phyloP scores from a whole-genome alignment of 2,113 vertebrate species.

The Aegithalos caudatus region DNA sequence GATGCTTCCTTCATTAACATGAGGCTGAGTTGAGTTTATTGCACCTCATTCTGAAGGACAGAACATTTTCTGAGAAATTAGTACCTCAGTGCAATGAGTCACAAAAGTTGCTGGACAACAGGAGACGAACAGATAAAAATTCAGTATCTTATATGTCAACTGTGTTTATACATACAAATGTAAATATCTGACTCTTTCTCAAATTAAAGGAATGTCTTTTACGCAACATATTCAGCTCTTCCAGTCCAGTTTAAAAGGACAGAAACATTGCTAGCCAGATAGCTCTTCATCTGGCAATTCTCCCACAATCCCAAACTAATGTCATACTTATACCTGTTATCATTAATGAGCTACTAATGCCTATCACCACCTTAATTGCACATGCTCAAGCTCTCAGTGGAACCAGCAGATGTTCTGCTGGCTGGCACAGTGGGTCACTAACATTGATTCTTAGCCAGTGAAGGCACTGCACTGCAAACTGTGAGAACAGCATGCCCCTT shows the following conservation, averaged over 20 bases:
- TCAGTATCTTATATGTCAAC: background rate
- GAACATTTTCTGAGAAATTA: background rate
- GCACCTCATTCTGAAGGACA: background rate
- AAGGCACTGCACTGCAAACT: background rate
- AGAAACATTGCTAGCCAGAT: background rate
- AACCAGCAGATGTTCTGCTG: background rate
- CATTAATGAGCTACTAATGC: background rate
- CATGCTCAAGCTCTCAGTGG: background rate
- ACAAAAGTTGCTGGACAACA: background rate
- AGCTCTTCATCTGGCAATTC: background rate
- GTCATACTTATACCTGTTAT: background rate
- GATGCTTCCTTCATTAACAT: background rate
- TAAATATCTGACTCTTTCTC: background rate
- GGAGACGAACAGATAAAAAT: background rate
- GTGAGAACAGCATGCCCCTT: background rate
- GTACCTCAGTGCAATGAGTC: background rate
- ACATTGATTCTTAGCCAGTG: background rate
- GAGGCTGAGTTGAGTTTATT: background rate
- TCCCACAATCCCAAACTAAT: background rate
- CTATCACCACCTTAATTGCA: background rate
- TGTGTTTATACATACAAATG: background rate
- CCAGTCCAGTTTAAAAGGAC: background rate
- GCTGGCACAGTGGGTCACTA: background rate
- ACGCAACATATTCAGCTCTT: background rate
- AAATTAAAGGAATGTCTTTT: background rate